Base-by-base conservation (phyloP, 2,888 invertebrate genomes). In the Amphimallon solstitiale region DNA sequence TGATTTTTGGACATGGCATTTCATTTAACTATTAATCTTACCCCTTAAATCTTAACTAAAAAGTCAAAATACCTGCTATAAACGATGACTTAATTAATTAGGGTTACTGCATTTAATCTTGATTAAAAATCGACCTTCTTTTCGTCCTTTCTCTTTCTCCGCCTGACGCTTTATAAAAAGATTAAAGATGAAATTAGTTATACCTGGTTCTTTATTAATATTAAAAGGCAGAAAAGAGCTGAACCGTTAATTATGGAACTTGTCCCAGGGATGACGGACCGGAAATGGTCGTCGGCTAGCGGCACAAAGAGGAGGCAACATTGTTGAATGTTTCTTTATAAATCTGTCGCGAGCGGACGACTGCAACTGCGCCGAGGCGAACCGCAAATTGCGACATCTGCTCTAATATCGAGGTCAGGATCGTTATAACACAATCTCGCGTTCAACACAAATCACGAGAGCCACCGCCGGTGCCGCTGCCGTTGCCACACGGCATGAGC, bases 391-490 rank as follows among this genome's bases (percentile, higher is more conserved):
- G 59, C 43, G 43, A 59, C 59, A 59, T 59, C 59, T 59, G 59
- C 59, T 59, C 21, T 59, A 59, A 54, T 59, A 59, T 59, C 37
- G 59, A 59, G 59, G 59, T 63, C 46, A 51, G 60, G 37, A 60
- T 65, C 46, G 65, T 65, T 37, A 60, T 48, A 61, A 65, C 40
- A 51, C 51, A 65, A 65, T 65, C 51, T 45, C 23, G 60, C 51
- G 37, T 60, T 43, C 15, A 43, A 43, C 37, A 40, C 60, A 48
- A 37, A 38, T 38, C 56, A 48, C 43, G 15, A 17, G 17, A 3
- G 43, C 14, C 43, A 15, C 14, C 14, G 15, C 52, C 43, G 23
- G 48, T 12, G 19, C 60, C 14, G 7, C 29, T 9, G 5, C 23
- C 23, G 37, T 46, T 48, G 48, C 46, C 23, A 45, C 45, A 29